Base-by-base conservation (phyloP, 2,113 vertebrate genomes). In the Sus scrofa region DNA sequence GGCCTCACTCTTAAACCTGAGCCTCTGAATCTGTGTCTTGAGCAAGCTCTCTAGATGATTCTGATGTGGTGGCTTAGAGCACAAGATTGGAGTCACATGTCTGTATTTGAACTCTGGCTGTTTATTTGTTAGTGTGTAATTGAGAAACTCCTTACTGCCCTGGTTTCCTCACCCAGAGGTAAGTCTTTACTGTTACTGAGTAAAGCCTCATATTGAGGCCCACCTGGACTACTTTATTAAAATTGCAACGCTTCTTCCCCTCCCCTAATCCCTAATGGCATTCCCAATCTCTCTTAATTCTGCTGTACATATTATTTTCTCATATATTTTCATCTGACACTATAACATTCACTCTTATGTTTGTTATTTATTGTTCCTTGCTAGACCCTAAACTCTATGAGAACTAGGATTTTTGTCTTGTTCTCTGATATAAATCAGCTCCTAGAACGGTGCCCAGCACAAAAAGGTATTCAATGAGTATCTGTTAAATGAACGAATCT, bases 301-400 rank as follows among this genome's bases (percentile, higher is more conserved):
- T 75, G 10, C 7, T 83, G 20, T 65, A 81, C 11, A 60, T 74
- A 92, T 94, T 78, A 54, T 92, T 95, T 93, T 89, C 39, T 37
- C 27, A 84, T 37, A 96, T 91, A 79, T 91, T 96, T 89, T 34
- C n/a, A 81, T 60, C 32, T 75, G 65, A 89, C 18, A n/a, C 20
- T 50, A 39, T 81, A 86, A 52, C 74, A 67, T 62, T 20, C 63
- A 77, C 18, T 60, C 44, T 93, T 89, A 50, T 27, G 10, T 54
- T 95, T 74, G 44, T 54, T 89, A 60, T 39, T 63, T n/a, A 71
- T 62, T 77, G 6, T 75, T 87, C 26, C 78, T 92, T 86, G 62
- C 16, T 85, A 78, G 58, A 85, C 7, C 6, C 3, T 81, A 90
- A 92, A 75, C 13, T 70, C 32, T 50, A 74, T 24, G 14, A 87